Percentiles rank a stretch among this genome's conserved stretches.
These are phyloP conservation scores for Helostoma temminkii DNA, from an alignment of 2,797 vertebrate genomes.

Conservation along the genomic window DNA sequence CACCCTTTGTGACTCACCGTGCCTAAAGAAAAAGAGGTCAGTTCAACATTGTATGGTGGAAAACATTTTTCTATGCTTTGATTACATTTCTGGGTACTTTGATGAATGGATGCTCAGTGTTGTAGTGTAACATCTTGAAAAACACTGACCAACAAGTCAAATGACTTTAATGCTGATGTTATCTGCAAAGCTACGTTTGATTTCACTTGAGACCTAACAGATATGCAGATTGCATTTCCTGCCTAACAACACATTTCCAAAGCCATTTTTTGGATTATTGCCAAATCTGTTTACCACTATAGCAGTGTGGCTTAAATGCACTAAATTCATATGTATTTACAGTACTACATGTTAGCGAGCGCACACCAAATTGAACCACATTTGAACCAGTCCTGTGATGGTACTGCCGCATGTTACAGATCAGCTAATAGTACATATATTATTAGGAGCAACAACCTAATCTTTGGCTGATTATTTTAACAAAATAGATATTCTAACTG, in stretches of 20 bases:
- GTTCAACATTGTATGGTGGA: neutral
- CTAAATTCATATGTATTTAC: too few relatives aligned
- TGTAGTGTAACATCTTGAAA: neutral
- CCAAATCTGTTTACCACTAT: constrained; percentile 8
- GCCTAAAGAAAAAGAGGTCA: too few relatives aligned
- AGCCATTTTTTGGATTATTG: neutral
- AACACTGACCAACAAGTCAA: neutral
- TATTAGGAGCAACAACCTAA: too few relatives aligned
- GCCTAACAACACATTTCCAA: constrained; percentile 12
- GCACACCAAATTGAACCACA: too few relatives aligned
- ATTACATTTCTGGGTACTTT: neutral
- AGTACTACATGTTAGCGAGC: too few relatives aligned
- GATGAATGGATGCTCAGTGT: neutral
- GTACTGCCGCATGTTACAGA: too few relatives aligned
- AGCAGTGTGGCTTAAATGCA: too few relatives aligned
- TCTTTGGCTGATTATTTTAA: too few relatives aligned
- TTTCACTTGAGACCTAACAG: neutral
- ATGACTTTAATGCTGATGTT: neutral
- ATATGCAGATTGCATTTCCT: neutral
- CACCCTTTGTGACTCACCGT: too few relatives aligned
- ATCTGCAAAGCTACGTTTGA: neutral
- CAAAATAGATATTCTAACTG: too few relatives aligned
- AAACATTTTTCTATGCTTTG: neutral
- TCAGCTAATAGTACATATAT: too few relatives aligned
- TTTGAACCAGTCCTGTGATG: too few relatives aligned